These are phyloP conservation scores for Pseudomyrmex cubaensis DNA, from an alignment of 1,140 invertebrate species.

Conservation along the genomic window DNA sequence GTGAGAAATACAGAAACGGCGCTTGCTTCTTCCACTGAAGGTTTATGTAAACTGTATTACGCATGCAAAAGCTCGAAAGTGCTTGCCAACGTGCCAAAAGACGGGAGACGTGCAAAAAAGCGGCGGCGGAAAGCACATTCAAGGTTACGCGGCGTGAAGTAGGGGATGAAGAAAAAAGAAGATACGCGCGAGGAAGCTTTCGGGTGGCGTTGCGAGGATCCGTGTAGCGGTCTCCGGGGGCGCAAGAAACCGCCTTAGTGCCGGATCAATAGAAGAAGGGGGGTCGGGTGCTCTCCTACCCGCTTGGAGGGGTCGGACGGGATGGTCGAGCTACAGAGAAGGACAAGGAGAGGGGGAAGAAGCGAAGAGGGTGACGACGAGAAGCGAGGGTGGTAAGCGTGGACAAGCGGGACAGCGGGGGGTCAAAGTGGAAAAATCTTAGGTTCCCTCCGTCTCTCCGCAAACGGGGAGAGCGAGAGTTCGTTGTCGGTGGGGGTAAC, in stretches of 20 bases:
- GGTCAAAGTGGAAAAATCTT: slow-evolving; percentile 83
- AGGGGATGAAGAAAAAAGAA: slow-evolving; percentile 41
- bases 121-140: slow-evolving; percentile 37
- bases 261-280: slow-evolving; percentile 82
- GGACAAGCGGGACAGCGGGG: slow-evolving; percentile 62
- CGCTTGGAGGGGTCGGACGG: slow-evolving; percentile 70
- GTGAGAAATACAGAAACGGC: no score
- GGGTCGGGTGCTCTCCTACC: slow-evolving; percentile 66
- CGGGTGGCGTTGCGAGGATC: slow-evolving; percentile 60
- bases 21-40: no score
- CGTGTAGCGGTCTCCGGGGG: slow-evolving; percentile 69
- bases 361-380: slow-evolving; percentile 67
- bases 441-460: slow-evolving; percentile 69
- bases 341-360: slow-evolving; percentile 60
- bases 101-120: slow-evolving; percentile 46
- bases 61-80: slow-evolving; percentile 55
- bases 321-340: slow-evolving; percentile 50
- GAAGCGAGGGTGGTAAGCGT: slow-evolving; percentile 58
- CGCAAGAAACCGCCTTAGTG: slow-evolving; percentile 82
- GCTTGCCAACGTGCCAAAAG: slow-evolving; percentile 39
- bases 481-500: slow-evolving; percentile 78
- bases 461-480: slow-evolving; percentile 59
- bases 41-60: neutral
- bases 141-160: slow-evolving; percentile 65
- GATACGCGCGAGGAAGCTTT: slow-evolving; percentile 13